phyloP scores from a whole-genome alignment of 2,797 vertebrate species.

The Denticeps clupeoides region DNA sequence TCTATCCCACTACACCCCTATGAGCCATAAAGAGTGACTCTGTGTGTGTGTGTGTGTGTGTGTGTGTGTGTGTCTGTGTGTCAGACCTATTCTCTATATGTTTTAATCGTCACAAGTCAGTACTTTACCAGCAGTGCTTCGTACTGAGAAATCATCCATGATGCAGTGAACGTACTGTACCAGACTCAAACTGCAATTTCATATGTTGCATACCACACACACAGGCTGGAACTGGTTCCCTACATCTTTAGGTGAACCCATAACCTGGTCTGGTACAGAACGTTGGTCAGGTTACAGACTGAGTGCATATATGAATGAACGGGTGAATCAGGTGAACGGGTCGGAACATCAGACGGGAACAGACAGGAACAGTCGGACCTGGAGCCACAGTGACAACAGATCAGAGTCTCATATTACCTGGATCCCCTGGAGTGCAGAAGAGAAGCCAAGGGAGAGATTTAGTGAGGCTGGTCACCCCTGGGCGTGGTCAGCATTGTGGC shows the following conservation, averaged over 20 bases:
- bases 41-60: not conserved
- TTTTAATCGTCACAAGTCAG: slow-evolving; percentile 1
- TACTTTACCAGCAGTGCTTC: not conserved
- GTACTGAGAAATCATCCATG: not conserved
- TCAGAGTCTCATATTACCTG: slow-evolving; percentile 51
- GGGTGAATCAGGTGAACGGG: not conserved
- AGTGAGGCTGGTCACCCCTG: slow-evolving; percentile 50
- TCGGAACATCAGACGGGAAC: not conserved
- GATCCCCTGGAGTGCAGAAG: slow-evolving; percentile 77
- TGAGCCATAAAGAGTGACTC: not conserved
- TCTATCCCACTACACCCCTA: not conserved
- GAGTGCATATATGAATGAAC: too few relatives aligned
- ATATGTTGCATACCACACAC: not conserved
- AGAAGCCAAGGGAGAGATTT: slow-evolving; percentile 69
- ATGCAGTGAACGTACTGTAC: not conserved
- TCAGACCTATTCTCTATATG: not conserved
- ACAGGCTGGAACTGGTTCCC: too few relatives aligned
- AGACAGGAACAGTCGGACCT: slow-evolving; percentile 3
- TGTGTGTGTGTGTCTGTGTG: not conserved
- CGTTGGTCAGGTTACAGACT: not conserved
- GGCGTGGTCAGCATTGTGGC: slow-evolving; percentile 6
- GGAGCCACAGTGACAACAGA: not conserved
- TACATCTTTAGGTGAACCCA: not conserved
- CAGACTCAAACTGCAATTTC: not conserved
- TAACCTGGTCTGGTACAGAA: not conserved